phyloP scores from a whole-genome alignment of 2,888 invertebrate species.

The Saturnia pavonia region DNA sequence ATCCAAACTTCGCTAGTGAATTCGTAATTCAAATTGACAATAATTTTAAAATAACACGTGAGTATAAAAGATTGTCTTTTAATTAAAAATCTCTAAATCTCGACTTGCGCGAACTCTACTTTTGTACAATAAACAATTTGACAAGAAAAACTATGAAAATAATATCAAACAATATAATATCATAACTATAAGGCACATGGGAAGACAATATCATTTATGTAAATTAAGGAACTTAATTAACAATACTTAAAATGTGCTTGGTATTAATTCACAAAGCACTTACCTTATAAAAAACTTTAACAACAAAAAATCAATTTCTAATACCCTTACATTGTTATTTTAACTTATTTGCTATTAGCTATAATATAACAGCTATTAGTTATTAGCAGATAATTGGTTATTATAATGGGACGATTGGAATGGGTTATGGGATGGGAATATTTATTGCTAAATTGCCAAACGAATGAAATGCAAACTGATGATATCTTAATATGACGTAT shows the following conservation, averaged over 20 bases:
- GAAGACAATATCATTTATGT: not conserved
- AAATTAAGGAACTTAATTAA: conserved; percentile 13
- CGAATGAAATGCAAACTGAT: no score
- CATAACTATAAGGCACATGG: conserved; percentile 16
- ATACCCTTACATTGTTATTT: not conserved
- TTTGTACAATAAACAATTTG: not conserved
- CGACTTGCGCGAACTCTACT: not conserved
- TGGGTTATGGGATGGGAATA: no score
- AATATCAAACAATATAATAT: conserved; percentile 21
- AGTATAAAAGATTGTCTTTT: not conserved
- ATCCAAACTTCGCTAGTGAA: not conserved
- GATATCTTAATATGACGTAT: no score
- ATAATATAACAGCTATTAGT: no score
- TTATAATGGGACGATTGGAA: no score
- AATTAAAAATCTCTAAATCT: not conserved
- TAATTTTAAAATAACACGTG: not conserved
- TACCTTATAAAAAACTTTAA: not conserved
- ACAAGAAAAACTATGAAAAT: conserved; percentile 5
- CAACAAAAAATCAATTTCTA: not conserved
- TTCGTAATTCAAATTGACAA: not conserved
- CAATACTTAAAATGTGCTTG: not conserved
- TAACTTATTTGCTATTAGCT: not conserved
- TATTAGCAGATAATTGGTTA: no score
- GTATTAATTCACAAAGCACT: not conserved
- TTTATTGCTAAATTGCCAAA: no score